Percentiles rank a stretch among this genome's conserved stretches.
Conservation (phyloP, 2,113 vertebrate genomes). For the Grus americana region DNA sequence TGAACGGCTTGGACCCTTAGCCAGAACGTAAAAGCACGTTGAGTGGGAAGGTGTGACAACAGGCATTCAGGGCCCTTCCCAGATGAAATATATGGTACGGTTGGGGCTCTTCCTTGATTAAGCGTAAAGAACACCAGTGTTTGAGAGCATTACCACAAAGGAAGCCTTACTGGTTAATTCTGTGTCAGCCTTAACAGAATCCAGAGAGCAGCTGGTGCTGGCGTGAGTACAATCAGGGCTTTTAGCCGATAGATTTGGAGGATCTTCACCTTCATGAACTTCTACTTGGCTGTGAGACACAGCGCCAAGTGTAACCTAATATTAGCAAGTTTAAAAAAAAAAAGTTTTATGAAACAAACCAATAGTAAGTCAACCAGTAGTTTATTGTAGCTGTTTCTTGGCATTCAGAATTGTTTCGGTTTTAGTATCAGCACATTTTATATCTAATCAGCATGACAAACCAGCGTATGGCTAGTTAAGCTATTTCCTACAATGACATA, state of each 20-base stretch:
- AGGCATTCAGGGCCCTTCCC: background rate
- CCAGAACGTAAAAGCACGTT: background rate
- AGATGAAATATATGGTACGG: background rate
- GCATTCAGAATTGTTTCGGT: background rate
- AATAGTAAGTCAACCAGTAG: background rate
- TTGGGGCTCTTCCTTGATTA: background rate
- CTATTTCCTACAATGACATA: background rate
- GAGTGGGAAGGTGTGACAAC: background rate
- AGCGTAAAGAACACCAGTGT: background rate
- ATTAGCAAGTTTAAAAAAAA: background rate
- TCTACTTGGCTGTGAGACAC: conserved; percentile 48
- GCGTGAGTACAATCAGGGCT: conserved; percentile 68
- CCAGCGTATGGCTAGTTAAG: background rate
- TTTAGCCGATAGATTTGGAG: conserved; percentile 50
- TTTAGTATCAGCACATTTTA: background rate
- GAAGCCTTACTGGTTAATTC: conserved; percentile 79
- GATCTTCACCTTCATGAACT: conserved; percentile 47
- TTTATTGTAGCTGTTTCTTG: background rate
- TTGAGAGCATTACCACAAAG: background rate
- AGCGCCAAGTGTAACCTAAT: background rate
- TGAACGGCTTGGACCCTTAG: background rate
- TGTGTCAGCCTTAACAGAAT: conserved; percentile 76
- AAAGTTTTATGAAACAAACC: background rate
- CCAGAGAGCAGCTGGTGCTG: conserved; percentile 79
- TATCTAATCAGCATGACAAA: background rate